Evolutionary conservation across 2,888 invertebrate species (phyloP).

Genomic region (Chrysotoxum bicinctum): DNA sequence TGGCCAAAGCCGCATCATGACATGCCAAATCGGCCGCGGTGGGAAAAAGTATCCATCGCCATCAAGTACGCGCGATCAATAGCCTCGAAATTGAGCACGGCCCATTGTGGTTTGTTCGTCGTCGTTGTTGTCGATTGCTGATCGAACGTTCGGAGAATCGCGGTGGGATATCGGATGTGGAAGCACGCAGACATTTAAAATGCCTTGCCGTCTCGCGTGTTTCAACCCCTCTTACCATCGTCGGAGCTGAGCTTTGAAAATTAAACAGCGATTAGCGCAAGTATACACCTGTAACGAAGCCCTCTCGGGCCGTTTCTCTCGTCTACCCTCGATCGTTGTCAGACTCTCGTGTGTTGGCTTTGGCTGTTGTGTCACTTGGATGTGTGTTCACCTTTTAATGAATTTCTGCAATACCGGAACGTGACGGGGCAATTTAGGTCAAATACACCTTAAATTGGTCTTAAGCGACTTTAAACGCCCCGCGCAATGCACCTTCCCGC

Average conservation of each 20-base stretch:
- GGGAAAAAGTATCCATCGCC: conserved; percentile 54
- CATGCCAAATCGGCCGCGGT: conserved; percentile 37
- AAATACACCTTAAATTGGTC: conserved; percentile 75
- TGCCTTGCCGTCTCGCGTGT: conserved; percentile 44
- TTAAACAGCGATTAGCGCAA: conserved; percentile 69
- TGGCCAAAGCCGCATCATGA: conserved; percentile 45
- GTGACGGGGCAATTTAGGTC: conserved; percentile 76
- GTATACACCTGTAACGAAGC: conserved; percentile 69
- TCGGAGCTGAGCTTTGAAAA: conserved; percentile 46
- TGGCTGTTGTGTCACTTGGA: conserved; percentile 66
- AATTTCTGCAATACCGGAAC: conserved; percentile 76
- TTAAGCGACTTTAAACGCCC: conserved; percentile 63
- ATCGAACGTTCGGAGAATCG: conserved; percentile 44
- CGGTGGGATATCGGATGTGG: conserved; percentile 68
- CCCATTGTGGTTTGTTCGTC: conserved; percentile 64
- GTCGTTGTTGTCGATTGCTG: conserved; percentile 45
- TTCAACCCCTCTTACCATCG: background rate
- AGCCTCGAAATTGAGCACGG: conserved; percentile 70
- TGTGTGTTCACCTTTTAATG: conserved; percentile 73
- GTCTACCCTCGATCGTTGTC: background rate
- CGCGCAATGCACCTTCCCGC: conserved; percentile 24
- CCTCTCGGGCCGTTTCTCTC: background rate
- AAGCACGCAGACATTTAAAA: conserved; percentile 64
- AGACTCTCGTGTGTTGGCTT: conserved; percentile 27
- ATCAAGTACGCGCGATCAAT: conserved; percentile 57